Conservation (phyloP, 2,113 vertebrate species). For the Rhinogobius similis region DNA sequence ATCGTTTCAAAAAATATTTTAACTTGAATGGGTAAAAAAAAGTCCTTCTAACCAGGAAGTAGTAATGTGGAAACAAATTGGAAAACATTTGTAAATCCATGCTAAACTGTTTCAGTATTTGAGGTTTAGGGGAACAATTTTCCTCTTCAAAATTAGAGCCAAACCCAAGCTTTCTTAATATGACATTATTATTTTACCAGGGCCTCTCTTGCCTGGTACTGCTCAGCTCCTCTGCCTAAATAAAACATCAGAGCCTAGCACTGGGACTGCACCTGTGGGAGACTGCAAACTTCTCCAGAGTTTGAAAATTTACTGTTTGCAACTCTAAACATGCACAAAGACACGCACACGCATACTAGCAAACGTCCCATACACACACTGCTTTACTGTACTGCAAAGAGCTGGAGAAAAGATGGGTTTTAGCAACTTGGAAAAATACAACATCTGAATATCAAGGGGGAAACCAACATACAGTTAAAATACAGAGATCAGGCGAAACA, state of each 20-base stretch:
- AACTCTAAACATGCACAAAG: constrained; percentile 3
- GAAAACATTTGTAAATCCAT: background rate
- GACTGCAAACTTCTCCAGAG: constrained; percentile 14
- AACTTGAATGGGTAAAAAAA: background rate
- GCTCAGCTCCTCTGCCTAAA: constrained; percentile 1
- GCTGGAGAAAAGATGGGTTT: constrained; percentile 16
- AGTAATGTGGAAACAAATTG: background rate
- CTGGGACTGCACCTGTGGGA: background rate
- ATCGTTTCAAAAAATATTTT: background rate
- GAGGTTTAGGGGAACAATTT: background rate
- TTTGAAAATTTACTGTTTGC: constrained; percentile 6
- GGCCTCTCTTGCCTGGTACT: background rate
- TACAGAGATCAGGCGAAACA: background rate
- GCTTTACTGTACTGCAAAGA: constrained; percentile 18
- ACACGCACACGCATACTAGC: constrained; percentile 24
- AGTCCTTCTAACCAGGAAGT: background rate
- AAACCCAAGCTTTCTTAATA: background rate
- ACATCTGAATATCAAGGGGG: constrained; percentile 21
- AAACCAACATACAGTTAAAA: constrained; percentile 10
- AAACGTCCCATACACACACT: constrained; percentile 25
- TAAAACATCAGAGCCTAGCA: constrained; percentile 1
- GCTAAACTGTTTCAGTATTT: background rate
- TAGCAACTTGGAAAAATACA: constrained; percentile 18
- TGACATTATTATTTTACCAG: background rate
- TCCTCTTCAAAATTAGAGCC: background rate